Percentiles rank a stretch among this genome's conserved stretches.
phyloP scores from a whole-genome alignment of 2,797 vertebrate genomes.

The Martes flavigula region DNA sequence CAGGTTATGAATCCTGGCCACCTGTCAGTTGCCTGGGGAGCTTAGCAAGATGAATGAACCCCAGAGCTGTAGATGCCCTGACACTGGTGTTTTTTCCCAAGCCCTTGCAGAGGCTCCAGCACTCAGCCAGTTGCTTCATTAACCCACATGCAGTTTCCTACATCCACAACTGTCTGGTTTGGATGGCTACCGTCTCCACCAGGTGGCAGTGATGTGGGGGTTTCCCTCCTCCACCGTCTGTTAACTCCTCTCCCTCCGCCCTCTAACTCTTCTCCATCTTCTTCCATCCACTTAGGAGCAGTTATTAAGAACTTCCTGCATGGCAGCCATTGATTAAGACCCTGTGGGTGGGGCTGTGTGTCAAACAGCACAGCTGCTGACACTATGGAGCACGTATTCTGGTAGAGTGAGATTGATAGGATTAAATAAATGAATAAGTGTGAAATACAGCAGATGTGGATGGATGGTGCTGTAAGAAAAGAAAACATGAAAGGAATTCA shows the following conservation, averaged over 20 bases:
- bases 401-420: not conserved
- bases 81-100: not conserved
- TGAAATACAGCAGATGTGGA: not conserved
- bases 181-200: not conserved
- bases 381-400: not conserved
- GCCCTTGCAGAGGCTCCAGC: not conserved
- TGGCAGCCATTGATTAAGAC: not conserved
- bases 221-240: not conserved
- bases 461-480: not conserved
- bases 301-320: not conserved
- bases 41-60: not conserved
- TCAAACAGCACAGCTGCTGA: not conserved
- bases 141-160: not conserved
- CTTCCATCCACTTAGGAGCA: not conserved
- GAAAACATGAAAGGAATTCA: not conserved
- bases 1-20: not conserved
- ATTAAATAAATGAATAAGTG: not conserved
- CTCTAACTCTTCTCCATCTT: not conserved
- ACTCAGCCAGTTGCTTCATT: not conserved
- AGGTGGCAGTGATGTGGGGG: rapidly evolving
- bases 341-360: not conserved
- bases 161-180: not conserved
- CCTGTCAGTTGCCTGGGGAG: not conserved
- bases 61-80: not conserved
- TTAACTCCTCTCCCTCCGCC: not conserved